Conservation (phyloP, 2,113 vertebrate genomes). For the Paracanthobrama guichenoti region DNA sequence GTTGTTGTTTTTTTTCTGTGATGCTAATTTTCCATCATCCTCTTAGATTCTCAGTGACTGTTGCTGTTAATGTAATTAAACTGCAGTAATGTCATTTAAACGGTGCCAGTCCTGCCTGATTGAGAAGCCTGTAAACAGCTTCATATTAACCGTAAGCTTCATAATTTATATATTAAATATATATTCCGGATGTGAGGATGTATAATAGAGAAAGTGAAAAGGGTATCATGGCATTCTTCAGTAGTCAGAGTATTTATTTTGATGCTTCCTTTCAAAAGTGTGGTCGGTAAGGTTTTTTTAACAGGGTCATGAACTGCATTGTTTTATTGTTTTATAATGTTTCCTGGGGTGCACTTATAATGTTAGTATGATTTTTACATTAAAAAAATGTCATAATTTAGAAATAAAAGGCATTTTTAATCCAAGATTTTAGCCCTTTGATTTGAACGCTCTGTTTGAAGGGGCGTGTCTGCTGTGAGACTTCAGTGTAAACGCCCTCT, state of each 20-base stretch:
- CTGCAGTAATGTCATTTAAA: constrained; percentile 12
- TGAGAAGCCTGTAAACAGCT: not conserved
- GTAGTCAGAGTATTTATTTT: not conserved
- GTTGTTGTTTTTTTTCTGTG: constrained; percentile 64
- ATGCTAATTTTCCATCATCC: constrained; percentile 68
- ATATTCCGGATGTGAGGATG: not conserved
- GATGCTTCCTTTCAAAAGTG: not conserved
- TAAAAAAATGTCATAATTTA: no score
- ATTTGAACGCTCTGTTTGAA: no score
- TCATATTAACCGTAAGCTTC: not conserved
- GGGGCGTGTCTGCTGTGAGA: no score
- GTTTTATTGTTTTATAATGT: no score
- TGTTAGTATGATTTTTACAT: no score
- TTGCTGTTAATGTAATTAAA: constrained; percentile 23
- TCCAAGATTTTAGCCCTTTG: no score
- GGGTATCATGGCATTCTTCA: not conserved
- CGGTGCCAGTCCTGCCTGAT: not conserved
- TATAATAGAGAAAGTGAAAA: not conserved
- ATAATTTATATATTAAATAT: no score
- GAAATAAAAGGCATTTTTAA: no score
- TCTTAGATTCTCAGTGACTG: constrained; percentile 53
- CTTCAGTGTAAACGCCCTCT: no score
- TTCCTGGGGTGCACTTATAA: no score
- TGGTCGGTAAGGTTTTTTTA: no score
- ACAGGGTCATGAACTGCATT: no score